phyloP scores from a whole-genome alignment of 1,140 invertebrate species.

The Phortica variegata region DNA sequence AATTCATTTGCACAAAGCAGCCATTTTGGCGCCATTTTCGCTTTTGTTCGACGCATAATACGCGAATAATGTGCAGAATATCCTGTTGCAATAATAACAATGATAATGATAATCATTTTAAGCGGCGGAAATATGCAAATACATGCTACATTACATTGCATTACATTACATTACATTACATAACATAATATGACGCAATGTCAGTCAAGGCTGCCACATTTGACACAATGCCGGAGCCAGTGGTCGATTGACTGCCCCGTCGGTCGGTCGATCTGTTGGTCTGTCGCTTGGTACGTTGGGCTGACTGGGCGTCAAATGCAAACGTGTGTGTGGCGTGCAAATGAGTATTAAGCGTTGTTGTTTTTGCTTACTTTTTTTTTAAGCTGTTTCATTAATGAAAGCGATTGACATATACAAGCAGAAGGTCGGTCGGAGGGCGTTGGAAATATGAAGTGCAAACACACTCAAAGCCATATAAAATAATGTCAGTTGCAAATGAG shows the following conservation, averaged over 20 bases:
- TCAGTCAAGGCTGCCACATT: not conserved
- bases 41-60: slow-evolving; percentile 12
- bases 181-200: too few species aligned
- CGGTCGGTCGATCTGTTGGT: slow-evolving; percentile 8
- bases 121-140: slow-evolving; percentile 51
- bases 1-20: slow-evolving; percentile 51
- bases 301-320: slow-evolving; percentile 10
- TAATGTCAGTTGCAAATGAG: too few species aligned
- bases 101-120: slow-evolving; percentile 54
- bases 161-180: too few species aligned
- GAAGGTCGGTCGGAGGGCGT: too few species aligned
- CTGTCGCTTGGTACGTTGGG: slow-evolving; percentile 18
- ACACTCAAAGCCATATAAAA: too few species aligned
- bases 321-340: too few species aligned
- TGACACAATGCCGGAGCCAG: not conserved
- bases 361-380: too few species aligned
- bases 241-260: slow-evolving; percentile 20
- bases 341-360: too few species aligned
- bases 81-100: slow-evolving; percentile 46
- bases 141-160: slow-evolving; percentile 23
- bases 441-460: too few species aligned
- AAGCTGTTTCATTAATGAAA: too few species aligned
- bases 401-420: too few species aligned
- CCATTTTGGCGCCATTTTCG: slow-evolving; percentile 29
- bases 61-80: too few species aligned